Evolutionary conservation across 2,888 invertebrate species (phyloP).

Genomic region (Sesia apiformis): DNA sequence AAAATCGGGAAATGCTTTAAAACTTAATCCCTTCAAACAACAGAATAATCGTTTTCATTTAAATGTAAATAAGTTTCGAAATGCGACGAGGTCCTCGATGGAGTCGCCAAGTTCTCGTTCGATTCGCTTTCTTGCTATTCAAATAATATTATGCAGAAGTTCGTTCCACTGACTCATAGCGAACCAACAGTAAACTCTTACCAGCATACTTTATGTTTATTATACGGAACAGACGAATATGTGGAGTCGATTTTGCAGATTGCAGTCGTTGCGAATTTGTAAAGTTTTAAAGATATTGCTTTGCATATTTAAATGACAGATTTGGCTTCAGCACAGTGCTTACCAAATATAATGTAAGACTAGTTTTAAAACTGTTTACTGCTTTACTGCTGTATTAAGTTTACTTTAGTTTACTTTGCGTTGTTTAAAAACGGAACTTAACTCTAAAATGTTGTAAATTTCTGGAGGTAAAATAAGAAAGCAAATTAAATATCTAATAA

Average conservation of each 20-base stretch:
- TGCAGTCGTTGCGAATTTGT: too few relatives aligned
- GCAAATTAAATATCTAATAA: too few relatives aligned
- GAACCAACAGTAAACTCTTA: constrained; percentile 29
- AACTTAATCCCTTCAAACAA: constrained; percentile 56
- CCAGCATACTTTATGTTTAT: constrained; percentile 36
- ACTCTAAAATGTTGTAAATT: too few relatives aligned
- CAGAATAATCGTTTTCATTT: constrained; percentile 59
- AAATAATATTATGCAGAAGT: constrained; percentile 50
- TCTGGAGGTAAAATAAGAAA: too few relatives aligned
- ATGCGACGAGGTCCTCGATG: constrained; percentile 41
- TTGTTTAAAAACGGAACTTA: too few relatives aligned
- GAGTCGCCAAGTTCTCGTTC: constrained; percentile 39
- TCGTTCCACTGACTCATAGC: constrained; percentile 18
- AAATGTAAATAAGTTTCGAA: constrained; percentile 48
- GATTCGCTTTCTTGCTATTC: constrained; percentile 37
- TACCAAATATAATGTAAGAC: too few relatives aligned
- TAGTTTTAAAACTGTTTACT: too few relatives aligned
- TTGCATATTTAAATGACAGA: too few relatives aligned
- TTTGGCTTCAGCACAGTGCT: too few relatives aligned
- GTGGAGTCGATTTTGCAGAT: constrained; percentile 8
- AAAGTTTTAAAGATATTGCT: too few relatives aligned
- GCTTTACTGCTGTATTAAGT: too few relatives aligned
- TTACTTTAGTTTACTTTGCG: too few relatives aligned
- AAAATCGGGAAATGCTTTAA: constrained; percentile 23
- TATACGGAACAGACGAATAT: constrained; percentile 11